Conservation (phyloP, 2,888 invertebrate genomes). For the Taenaris catops region DNA sequence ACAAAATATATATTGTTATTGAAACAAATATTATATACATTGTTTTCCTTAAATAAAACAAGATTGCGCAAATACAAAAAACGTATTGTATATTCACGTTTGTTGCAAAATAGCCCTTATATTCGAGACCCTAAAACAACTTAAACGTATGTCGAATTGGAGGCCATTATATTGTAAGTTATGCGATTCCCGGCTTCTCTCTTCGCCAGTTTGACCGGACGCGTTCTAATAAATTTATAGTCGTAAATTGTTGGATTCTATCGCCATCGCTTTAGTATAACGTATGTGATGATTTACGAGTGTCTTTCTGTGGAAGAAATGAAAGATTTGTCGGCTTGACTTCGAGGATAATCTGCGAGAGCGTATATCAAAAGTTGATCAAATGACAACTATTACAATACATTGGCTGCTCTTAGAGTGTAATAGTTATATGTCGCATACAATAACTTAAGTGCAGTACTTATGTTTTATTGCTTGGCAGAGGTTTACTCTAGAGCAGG, state of each 20-base stretch:
- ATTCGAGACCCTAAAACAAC: constrained; percentile 8
- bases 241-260: constrained; percentile 21
- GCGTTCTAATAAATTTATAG: constrained; percentile 22
- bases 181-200: constrained; percentile 20
- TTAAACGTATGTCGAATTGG: constrained; percentile 14
- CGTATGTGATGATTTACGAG: constrained; percentile 12
- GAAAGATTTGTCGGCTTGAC: constrained; percentile 5
- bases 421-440: no score
- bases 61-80: constrained; percentile 2
- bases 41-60: neutral
- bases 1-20: no score
- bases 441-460: no score
- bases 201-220: constrained; percentile 20
- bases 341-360: constrained; percentile 1
- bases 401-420: no score
- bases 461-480: no score
- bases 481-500: no score
- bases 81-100: constrained; percentile 5
- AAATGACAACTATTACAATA: no score
- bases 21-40: no score
- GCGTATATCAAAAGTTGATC: neutral
- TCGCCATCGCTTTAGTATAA: constrained; percentile 18
- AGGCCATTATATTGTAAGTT: constrained; percentile 20
- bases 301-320: constrained; percentile 9
- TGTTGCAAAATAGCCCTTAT: constrained; percentile 11